These are phyloP conservation scores for Branchinecta lynchi DNA, from an alignment of 1,140 invertebrate genomes.

Conservation along the genomic window DNA sequence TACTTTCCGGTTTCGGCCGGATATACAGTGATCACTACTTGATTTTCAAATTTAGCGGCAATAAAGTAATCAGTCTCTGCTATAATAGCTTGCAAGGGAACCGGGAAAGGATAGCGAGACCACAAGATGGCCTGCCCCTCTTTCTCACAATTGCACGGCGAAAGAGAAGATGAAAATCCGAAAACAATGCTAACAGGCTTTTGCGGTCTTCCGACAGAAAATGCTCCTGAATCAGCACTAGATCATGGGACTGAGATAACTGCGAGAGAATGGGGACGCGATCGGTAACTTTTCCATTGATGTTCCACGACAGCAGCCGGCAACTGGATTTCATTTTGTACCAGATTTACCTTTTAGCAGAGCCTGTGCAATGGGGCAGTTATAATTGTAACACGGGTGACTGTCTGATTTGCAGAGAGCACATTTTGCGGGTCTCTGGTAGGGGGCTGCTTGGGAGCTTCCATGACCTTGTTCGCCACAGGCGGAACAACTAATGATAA, in stretches of 20 bases:
- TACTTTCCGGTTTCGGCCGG: too few species aligned
- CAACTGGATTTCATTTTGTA: conserved; percentile 6
- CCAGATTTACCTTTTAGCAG: conserved; percentile 5
- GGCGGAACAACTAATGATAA: too few species aligned
- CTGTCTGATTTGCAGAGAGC: too few species aligned
- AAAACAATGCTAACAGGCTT: conserved; percentile 6
- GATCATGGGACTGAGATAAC: too few species aligned
- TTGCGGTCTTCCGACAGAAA: too few species aligned
- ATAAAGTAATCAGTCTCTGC: conserved; percentile 1
- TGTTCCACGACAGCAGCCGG: conserved; percentile 4
- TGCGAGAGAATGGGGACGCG: conserved; percentile 1
- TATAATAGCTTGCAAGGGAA: conserved; percentile 6
- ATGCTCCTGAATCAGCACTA: too few species aligned
- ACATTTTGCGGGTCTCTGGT: too few species aligned
- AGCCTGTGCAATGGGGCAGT: too few species aligned
- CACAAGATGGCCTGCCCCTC: not conserved
- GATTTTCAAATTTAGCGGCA: conserved; percentile 10
- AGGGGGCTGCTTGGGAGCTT: too few species aligned
- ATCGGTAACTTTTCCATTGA: conserved; percentile 7
- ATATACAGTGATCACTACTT: conserved; percentile 1
- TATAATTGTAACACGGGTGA: too few species aligned
- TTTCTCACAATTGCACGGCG: conserved; percentile 5
- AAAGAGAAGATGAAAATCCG: conserved; percentile 6
- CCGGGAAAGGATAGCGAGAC: not conserved
- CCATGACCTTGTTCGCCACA: too few species aligned